These are phyloP conservation scores for Nephila pilipes DNA, from an alignment of 1,140 invertebrate species.

Conservation along the genomic window DNA sequence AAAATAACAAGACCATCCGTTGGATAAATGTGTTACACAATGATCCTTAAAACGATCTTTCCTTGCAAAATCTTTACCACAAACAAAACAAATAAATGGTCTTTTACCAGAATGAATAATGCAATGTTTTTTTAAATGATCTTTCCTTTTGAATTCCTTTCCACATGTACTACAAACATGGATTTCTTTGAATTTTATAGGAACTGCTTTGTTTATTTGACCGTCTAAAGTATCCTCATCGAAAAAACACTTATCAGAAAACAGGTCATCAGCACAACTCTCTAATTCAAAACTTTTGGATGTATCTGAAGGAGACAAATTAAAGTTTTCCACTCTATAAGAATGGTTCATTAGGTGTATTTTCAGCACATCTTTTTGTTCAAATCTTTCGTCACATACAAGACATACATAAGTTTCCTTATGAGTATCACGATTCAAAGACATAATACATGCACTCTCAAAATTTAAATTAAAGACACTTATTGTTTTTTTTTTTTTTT, in stretches of 20 bases:
- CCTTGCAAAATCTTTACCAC: constrained; percentile 91
- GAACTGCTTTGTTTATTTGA: background rate
- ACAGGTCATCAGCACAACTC: background rate
- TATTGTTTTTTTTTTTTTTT: too few relatives aligned
- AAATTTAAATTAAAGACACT: too few relatives aligned
- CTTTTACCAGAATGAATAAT: constrained; percentile 37
- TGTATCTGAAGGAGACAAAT: background rate
- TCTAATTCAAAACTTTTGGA: background rate
- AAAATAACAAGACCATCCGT: constrained; percentile 62
- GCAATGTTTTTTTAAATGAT: constrained; percentile 85
- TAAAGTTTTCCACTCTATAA: background rate
- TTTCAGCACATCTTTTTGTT: constrained; percentile 16
- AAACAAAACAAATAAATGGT: constrained; percentile 82
- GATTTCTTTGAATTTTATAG: constrained; percentile 40
- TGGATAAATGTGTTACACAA: constrained; percentile 35
- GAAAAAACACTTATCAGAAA: background rate
- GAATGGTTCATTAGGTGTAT: constrained; percentile 4
- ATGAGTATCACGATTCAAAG: background rate
- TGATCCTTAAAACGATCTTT: constrained; percentile 68
- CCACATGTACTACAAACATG: constrained; percentile 62
- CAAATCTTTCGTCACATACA: constrained; percentile 18
- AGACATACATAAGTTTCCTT: background rate
- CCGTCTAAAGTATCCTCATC: background rate
- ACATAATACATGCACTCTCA: background rate
- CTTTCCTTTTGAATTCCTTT: constrained; percentile 90